Base-by-base conservation (phyloP, 2,113 vertebrate genomes). In the Tretioscincus oriximinensis region DNA sequence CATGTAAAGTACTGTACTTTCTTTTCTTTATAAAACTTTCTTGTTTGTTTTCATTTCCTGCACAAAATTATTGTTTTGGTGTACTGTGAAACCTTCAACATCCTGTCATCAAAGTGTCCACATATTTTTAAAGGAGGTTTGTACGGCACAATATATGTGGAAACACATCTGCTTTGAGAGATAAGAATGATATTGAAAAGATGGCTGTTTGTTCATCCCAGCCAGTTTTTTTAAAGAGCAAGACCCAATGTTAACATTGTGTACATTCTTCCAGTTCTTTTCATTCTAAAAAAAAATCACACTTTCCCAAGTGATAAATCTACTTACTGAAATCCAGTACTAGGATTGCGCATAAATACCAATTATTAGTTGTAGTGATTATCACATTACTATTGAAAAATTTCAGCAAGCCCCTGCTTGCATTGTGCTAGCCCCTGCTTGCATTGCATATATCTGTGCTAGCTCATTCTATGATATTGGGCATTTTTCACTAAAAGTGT, bases 91-190 rank as follows among this genome's bases (percentile, higher is more conserved):
- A 7, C 84, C 85, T 84, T 61, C 82, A n/a, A 89, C 86, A 88
- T 92, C 86, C 86, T 91, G 86, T 82, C 86, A 86, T 72, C 65
- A 1, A 84, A 87, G 84, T 85, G 88, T 86, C 80, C 71, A 0
- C 7, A n/a, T 77, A 45, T 0, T 1, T 5, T 51, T 78, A 49
- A 51, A 26, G 12, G 0, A 9, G 35, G 68, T 49, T 45, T 9
- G 1, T 73, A 1, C 60, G 82, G 74, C 76, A n/a, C 49, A 58
- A 18, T 65, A 26, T 74, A 18, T 21, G 54, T 76, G 9, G 77
- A 85, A 78, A 60, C 78, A 0, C n/a, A 80, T 1, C 63, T 84
- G 85, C 66, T 60, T 1, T 31, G 80, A 67, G 81, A 1, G 51
- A 83, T 83, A 54, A 81, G 78, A 83, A 0, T 4, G 84, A 77